Base-by-base conservation (phyloP, 2,888 invertebrate genomes). In the Uropetala carovei region DNA sequence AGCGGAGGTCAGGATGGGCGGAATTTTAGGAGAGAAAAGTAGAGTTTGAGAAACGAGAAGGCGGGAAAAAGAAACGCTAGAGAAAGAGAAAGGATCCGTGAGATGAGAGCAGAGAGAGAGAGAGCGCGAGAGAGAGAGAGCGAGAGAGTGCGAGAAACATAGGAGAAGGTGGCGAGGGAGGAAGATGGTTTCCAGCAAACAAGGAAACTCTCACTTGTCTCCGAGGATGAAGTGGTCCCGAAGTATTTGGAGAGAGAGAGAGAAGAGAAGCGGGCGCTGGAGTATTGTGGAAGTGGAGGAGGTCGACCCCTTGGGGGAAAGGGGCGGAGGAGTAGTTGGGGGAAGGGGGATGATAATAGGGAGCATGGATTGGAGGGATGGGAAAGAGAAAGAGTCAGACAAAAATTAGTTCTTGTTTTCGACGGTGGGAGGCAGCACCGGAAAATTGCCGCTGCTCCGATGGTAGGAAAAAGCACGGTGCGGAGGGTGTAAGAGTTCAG, bases 171-270 rank as follows among this genome's bases (percentile, higher is more conserved):
- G 30, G 43, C 8, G 56, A 82, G 82, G 82, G 30, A 30, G 82
- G 82, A 82, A 30, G 81, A 82, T 43, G 82, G 14, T 30, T 43
- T 30, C 11, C n/a, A 43, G 82, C 82, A 82, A 82, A 82, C 82
- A 82, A 82, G 82, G 82, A 82, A 82, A 82, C 82, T 82, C 82
- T 82, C 43, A 82, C 82, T 82, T 43, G 30, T 82, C 82, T 30
- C 82, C 30, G 13, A 82, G 43, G 43, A 82, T 82, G 82, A 82
- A 43, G 82, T 30, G 82, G 82, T 43, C 82, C 14, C 43, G 3
- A 43, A 43, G 30, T 82, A 43, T 82, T 82, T 82, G 82, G 43
- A 16, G 43, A 43, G 82, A 43, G 30, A 14, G 43, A 82, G 82
- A 16, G 7, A 1, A 18, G 22, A 13, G 4, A 82, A 82, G 30